Evolutionary conservation across 1,140 invertebrate genomes (phyloP).

Genomic region (Tetranychus cinnabarinus): DNA sequence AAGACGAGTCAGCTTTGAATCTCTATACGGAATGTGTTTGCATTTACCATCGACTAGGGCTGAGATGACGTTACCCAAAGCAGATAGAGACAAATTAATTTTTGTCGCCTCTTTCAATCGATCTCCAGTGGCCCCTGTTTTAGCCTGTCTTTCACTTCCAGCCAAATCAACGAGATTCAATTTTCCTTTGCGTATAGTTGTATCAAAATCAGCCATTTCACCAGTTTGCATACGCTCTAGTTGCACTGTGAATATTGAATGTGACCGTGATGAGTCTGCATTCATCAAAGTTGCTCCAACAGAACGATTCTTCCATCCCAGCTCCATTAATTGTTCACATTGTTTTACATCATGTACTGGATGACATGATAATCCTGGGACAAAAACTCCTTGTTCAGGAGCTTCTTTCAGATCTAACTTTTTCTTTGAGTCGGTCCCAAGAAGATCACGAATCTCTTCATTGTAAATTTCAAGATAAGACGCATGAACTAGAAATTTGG

Average conservation of each 20-base stretch:
- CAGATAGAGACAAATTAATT: conserved; percentile 80
- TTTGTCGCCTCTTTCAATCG: conserved; percentile 77
- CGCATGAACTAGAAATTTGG: conserved; percentile 64
- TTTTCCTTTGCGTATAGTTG: conserved; percentile 31
- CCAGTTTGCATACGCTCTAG: conserved; percentile 45
- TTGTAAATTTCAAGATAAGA: conserved; percentile 86
- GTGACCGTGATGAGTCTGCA: conserved; percentile 54
- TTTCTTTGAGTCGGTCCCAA: conserved; percentile 37
- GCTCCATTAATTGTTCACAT: conserved; percentile 44
- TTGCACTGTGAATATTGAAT: conserved; percentile 74
- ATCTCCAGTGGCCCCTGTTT: conserved; percentile 62
- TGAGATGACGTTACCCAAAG: conserved; percentile 80
- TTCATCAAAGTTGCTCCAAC: conserved; percentile 63
- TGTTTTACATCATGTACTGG: conserved; percentile 47
- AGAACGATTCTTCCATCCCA: conserved; percentile 45
- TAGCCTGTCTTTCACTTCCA: conserved; percentile 60
- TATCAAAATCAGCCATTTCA: conserved; percentile 27
- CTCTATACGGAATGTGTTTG: conserved; percentile 68
- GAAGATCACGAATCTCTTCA: conserved; percentile 54
- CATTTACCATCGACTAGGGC: conserved; percentile 67
- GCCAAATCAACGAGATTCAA: conserved; percentile 75
- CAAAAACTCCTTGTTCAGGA: conserved; percentile 53
- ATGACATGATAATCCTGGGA: conserved; percentile 43
- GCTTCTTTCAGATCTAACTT: conserved; percentile 55
- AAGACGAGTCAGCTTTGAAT: conserved; percentile 73